Percentiles rank a stretch among this genome's conserved stretches.
phyloP scores from a whole-genome alignment of 2,888 invertebrate species.

The Pandemis cinnamomeana region DNA sequence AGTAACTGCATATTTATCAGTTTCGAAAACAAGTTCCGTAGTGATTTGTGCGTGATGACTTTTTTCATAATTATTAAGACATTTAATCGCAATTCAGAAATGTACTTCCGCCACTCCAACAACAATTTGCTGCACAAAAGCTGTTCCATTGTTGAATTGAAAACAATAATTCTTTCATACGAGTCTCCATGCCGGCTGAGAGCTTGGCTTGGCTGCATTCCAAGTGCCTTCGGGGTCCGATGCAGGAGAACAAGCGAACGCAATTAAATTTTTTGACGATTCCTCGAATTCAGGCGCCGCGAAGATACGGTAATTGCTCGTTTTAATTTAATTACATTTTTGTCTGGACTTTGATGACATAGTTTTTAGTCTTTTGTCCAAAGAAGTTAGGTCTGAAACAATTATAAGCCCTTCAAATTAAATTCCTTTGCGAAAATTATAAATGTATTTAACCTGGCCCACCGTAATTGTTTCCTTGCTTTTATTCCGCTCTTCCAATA shows the following conservation, averaged over 20 bases:
- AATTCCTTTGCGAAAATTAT: not conserved
- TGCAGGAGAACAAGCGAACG: conserved; percentile 43
- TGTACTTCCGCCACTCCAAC: conserved; percentile 44
- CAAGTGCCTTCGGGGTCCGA: conserved; percentile 44
- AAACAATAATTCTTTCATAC: conserved; percentile 54
- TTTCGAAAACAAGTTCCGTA: not conserved
- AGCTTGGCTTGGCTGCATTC: conserved; percentile 49
- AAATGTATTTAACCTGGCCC: not conserved
- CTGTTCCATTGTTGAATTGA: conserved; percentile 54
- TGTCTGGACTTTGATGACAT: conserved; percentile 36
- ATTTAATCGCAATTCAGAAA: not conserved
- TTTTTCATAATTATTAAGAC: not conserved
- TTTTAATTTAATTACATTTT: conserved; percentile 39
- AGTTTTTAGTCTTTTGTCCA: conserved; percentile 14
- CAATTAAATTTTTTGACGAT: conserved; percentile 38
- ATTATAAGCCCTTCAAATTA: not conserved
- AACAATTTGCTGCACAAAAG: conserved; percentile 53
- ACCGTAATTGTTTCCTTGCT: not conserved
- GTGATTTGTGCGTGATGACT: not conserved
- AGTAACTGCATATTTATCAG: not conserved
- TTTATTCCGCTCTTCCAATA: conserved; percentile 11
- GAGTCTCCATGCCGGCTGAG: conserved; percentile 44
- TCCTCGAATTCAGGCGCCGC: conserved; percentile 33
- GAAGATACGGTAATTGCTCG: conserved; percentile 39
- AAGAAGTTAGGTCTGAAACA: not conserved